Base-by-base conservation (phyloP, 2,888 invertebrate species). In the Eurytoma californica region DNA sequence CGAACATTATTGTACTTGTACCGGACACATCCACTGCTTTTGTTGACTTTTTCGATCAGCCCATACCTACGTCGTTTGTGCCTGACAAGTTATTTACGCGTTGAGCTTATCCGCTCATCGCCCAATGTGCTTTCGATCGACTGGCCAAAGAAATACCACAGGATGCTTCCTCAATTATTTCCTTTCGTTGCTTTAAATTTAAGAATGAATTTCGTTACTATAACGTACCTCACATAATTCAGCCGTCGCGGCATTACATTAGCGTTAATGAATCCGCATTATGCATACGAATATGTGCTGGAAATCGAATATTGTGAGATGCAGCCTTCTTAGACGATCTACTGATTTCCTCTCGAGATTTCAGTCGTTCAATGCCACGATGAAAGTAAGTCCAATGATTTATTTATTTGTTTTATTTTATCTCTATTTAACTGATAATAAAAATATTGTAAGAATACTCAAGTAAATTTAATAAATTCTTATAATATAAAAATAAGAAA, bases 81-180 rank as follows among this genome's bases (percentile, higher is more conserved):
- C 30, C 72, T 72, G 72, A 72, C 72, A 63, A 72, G 72, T 72
- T 72, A 72, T 72, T 72, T 72, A 63, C 70, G 60, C 28, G 24
- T 14, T 49, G 14, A 4, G 14, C 39, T 28, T 67, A 57, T 69
- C 68, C 12, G 12, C 53, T 18, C 16, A 72, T 72, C 51, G 9
- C 18, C n/a, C 39, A 7, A 39, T 39, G 9, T 12, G 18, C 12
- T 63, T 9, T n/a, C 39, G 16, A n/a, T 39, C 18, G 47, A 18
- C n/a, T 14, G 61, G 61, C 5, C 47, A 63, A 47, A 47, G 63
- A 47, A 63, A 63, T 63, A 39, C 57, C 20, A 18, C 63, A 18
- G 18, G 13, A 2, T 13, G 13, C 60, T 3, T 14, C 39, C 9
- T 39, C 24, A 13, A 24, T 14, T 14, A 12, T 47, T 4, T 30